phyloP scores from a whole-genome alignment of 2,113 vertebrate species.

The Prionailurus bengalensis region DNA sequence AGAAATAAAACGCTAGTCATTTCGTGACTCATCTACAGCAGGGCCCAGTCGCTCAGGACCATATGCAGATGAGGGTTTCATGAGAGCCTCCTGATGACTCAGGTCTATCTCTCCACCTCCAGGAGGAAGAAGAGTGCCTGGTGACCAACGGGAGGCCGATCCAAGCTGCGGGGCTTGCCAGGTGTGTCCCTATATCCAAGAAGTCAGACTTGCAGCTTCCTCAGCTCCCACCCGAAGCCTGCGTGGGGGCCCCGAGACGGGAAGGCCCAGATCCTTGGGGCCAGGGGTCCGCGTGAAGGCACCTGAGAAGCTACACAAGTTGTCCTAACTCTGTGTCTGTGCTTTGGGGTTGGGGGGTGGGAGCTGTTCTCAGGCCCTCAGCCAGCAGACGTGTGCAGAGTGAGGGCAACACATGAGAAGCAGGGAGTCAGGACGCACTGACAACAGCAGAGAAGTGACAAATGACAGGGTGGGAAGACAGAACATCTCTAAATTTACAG shows the following conservation, averaged over 20 bases:
- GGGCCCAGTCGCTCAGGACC: not conserved
- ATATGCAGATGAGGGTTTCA: slow-evolving; percentile 20
- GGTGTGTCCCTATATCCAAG: not conserved
- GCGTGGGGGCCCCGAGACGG: not conserved
- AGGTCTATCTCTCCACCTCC: not conserved
- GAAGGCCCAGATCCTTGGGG: not conserved
- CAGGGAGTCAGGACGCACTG: not conserved
- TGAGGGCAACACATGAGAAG: not conserved
- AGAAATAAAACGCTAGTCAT: not conserved
- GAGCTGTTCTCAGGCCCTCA: not conserved
- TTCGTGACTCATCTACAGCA: not conserved
- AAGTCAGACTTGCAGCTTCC: not conserved
- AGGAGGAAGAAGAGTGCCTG: not conserved
- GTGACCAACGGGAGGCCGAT: not conserved
- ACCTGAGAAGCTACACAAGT: not conserved
- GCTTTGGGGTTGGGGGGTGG: not conserved
- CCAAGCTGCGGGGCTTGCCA: not conserved
- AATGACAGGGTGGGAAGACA: not conserved
- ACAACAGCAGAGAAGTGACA: not conserved
- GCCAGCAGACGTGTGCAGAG: not conserved
- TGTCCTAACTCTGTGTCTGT: not conserved
- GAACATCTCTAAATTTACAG: not conserved
- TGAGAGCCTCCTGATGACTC: not conserved
- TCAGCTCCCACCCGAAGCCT: not conserved
- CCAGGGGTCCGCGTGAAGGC: not conserved